Evolutionary conservation across 2,113 vertebrate species (phyloP), one percentile per base, ranked within the genome.

Genomic region (Ochotona curzoniae): DNA sequence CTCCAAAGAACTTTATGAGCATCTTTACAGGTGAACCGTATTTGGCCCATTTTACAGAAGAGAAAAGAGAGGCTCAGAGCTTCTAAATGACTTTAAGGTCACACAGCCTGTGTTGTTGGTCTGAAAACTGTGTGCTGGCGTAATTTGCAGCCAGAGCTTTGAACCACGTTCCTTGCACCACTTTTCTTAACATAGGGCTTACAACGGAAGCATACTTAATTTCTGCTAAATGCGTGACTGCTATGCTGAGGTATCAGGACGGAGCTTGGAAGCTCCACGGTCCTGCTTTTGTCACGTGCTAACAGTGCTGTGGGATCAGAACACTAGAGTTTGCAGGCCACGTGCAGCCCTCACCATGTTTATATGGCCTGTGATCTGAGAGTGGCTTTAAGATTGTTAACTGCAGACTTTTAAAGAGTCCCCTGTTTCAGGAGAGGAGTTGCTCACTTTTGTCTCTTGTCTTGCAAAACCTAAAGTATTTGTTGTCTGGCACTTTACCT

Each of bases 1-100:
- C 8, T 54, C 18, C 23, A 70, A 13, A 75, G n/a, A 82, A n/a
- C 28, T 79, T 63, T 75, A 8, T 3, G 35, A 69, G 15, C 9
- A 64, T 8, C 87, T 73, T 86, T 85, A 83, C 1, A 90, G 57
- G 17, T 64, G 54, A 87, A 69, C 20, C 66, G 9, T 28, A 61
- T 21, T 44, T 32, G 21, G 61, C 17, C 60, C 38, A 89, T 93
- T 95, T 92, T 91, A 73, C 10, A 47, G 69, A 86, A 47, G 49
- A 79, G 12, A 44, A 89, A 70, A 57, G 5, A 38, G 32, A 96
- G 47, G 66, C 35, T 63, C 17, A 60, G 32, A 66, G 26, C 57
- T 14, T 47, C 35, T 20, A 81, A 75, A n/a, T 25, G 13, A 61
- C 23, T 67, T 76, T 28, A 47, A 89, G 13, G 23, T 89, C 49